Percentiles rank a stretch among this genome's conserved stretches.
phyloP scores from a whole-genome alignment of 2,797 vertebrate genomes.

The Linurgus olivaceus region DNA sequence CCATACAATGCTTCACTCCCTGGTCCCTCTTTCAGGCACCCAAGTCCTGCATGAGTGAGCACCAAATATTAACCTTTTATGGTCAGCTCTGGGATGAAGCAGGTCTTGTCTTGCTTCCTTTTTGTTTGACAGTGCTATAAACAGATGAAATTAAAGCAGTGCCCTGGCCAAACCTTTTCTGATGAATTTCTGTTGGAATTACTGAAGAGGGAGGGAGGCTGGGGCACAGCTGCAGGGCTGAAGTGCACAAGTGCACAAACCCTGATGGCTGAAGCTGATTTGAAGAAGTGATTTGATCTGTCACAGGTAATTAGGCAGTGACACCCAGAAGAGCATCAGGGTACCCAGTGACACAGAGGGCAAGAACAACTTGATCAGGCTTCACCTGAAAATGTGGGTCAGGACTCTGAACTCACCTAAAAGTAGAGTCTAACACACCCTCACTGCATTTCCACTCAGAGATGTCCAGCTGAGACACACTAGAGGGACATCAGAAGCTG shows the following conservation, averaged over 20 bases:
- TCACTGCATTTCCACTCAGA: background rate
- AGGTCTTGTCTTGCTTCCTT: constrained; percentile 7
- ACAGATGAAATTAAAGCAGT: background rate
- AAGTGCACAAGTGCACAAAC: background rate
- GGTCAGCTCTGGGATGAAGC: constrained; percentile 16
- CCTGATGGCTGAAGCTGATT: background rate
- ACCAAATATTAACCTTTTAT: constrained; percentile 48
- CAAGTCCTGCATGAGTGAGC: background rate
- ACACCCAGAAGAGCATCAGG: background rate
- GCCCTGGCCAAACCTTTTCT: background rate
- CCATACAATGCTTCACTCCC: background rate
- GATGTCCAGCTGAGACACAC: background rate
- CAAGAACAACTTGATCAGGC: background rate
- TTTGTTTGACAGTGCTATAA: constrained; percentile 47
- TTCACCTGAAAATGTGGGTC: background rate
- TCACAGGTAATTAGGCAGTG: background rate
- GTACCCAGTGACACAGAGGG: background rate
- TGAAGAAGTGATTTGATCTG: background rate
- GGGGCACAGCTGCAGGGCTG: background rate
- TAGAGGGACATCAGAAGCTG: background rate
- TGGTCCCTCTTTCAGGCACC: background rate
- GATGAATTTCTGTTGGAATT: constrained; percentile 16
- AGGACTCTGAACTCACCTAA: background rate
- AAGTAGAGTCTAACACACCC: background rate
- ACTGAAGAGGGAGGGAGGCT: background rate